Evolutionary conservation across 2,888 invertebrate genomes (phyloP), one percentile per base, ranked within the genome.

Genomic region (Ditylenchus weischeri): DNA sequence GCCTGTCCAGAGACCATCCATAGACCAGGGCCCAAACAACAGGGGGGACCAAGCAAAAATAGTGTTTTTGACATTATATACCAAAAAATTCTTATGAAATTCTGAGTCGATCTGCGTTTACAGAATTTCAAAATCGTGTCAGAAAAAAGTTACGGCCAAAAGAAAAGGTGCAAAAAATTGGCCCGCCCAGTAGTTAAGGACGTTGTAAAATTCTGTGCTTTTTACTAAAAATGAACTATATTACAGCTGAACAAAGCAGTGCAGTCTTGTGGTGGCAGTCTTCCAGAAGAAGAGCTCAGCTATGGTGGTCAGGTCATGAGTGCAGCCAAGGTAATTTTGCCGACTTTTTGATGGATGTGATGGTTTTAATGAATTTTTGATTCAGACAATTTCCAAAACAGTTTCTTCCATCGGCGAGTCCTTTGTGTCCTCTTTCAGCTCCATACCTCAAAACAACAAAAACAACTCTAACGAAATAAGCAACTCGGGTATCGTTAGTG

Each of bases 281-380:
- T 83, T 18, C 83, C 83, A 36, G 84, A 83, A 68, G 84, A 84
- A 21, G 79, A 80, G n/a, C 83, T 83, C 75, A 84, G 84, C n/a
- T 85, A 85, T 71, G 83, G 85, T 64, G 84, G 84, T 60, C 85
- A 85, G 49, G 82, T 85, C 57, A 83, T 85, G 70, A 84, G 80
- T 76, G 85, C 84, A 63, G 84, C 85, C 54, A 85, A 85, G 83
- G 85, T 85, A 69, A 49, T 19, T 63, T 51, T 15, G 63, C 11
- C 29, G 21, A 49, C 18, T 51, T 8, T 11, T 59, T 29, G 6
- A 21, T 35, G 59, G 10, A 29, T 59, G 19, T 59, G 15, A 7
- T 19, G 3, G 5, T 29, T 29, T 19, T 19, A 21, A 38, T 7
- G 10, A 6, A 35, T 59, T 35, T 6, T 23, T 35, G 7, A 73